A percentile compares a stretch with the other conserved stretches of the same genome.
Evolutionary conservation across 2,797 vertebrate genomes (phyloP).

Genomic region (Agapornis canus): DNA sequence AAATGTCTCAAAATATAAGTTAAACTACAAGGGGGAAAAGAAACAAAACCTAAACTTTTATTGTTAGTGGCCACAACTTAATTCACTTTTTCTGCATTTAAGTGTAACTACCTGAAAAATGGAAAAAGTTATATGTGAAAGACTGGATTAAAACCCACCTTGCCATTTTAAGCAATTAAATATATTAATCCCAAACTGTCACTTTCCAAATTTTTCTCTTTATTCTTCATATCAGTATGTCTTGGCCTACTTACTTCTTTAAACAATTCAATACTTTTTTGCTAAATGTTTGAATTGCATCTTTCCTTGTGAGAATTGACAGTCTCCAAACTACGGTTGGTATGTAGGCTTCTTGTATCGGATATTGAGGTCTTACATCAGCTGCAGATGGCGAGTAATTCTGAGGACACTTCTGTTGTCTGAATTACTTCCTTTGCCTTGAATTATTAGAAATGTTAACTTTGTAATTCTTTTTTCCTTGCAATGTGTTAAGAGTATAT

Average conservation of each 20-base stretch:
- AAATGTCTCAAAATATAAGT: background rate
- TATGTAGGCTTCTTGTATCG: background rate
- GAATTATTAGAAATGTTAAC: background rate
- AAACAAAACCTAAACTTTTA: background rate
- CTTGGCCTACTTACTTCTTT: background rate
- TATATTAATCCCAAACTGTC: background rate
- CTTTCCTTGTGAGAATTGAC: background rate
- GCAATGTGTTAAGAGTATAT: background rate
- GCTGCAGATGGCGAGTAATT: background rate
- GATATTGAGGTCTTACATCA: background rate
- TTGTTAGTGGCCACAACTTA: background rate
- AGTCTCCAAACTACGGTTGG: background rate
- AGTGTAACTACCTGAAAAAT: background rate
- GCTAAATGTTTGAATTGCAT: background rate
- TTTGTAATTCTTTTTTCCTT: background rate
- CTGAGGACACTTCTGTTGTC: background rate
- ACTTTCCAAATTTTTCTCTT: background rate
- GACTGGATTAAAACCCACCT: fast-evolving
- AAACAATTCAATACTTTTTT: background rate
- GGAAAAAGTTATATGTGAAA: background rate
- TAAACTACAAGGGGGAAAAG: background rate
- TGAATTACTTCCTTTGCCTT: background rate
- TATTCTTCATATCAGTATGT: background rate
- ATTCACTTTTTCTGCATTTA: background rate
- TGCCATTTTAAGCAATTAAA: background rate